These are phyloP conservation scores for Seriola quinqueradiata DNA, from an alignment of 2,113 vertebrate species.

Conservation along the genomic window DNA sequence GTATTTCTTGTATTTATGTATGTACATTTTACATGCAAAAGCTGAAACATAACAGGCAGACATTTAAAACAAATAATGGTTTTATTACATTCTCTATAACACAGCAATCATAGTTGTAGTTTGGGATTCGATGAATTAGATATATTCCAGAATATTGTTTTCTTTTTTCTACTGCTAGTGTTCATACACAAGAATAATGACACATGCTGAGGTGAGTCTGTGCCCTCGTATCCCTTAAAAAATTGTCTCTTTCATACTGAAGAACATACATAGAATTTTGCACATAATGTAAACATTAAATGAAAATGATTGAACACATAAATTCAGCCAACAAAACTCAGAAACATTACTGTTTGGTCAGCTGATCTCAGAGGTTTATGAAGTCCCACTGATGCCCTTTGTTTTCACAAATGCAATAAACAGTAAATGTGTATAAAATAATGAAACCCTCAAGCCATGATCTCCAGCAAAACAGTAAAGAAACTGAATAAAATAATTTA, in stretches of 20 bases:
- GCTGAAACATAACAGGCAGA: neutral
- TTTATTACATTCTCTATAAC: constrained; percentile 36
- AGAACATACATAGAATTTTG: neutral
- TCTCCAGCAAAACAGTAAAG: neutral
- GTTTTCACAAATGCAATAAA: neutral
- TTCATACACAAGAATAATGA: neutral
- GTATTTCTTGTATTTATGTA: neutral
- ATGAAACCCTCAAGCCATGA: neutral
- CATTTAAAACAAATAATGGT: constrained; percentile 16
- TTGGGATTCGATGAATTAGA: constrained; percentile 43
- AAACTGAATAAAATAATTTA: neutral
- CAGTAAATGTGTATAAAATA: neutral
- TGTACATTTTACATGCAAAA: constrained; percentile 6
- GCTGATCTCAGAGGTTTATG: neutral
- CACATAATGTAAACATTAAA: neutral
- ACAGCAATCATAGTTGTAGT: constrained; percentile 32
- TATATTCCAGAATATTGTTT: neutral
- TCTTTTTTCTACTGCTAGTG: neutral
- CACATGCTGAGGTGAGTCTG: neutral
- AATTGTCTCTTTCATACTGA: neutral
- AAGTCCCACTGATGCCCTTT: neutral
- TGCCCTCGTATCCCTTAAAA: neutral
- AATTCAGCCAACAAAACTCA: neutral
- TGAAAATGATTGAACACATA: neutral
- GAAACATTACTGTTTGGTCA: neutral